These are phyloP conservation scores for Oreochromis aureus DNA, from an alignment of 2,113 vertebrate species.

Conservation along the genomic window DNA sequence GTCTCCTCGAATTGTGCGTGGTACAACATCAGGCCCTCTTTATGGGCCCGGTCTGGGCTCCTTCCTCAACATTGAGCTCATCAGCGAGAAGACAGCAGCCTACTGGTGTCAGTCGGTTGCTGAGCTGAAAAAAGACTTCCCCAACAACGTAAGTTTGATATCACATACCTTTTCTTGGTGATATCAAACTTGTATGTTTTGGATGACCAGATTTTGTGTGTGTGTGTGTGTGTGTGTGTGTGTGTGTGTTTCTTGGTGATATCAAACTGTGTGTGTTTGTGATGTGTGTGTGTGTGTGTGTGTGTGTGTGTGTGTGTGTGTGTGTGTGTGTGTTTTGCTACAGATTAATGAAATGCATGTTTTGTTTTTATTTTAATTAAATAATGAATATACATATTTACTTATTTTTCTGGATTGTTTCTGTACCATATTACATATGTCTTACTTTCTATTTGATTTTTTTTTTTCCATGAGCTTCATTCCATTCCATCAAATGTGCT, in stretches of 20 bases:
- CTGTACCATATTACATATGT: not conserved
- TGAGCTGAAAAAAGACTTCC: conserved; percentile 88
- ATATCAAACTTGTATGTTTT: not conserved
- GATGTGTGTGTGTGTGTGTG: rapidly evolving
- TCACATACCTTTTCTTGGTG: not conserved
- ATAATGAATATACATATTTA: not conserved
- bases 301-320: not conserved
- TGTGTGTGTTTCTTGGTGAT: too few species aligned
- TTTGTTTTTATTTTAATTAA: not conserved
- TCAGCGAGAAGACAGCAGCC: conserved; percentile 89
- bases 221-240: rapidly evolving
- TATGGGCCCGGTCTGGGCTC: conserved; percentile 87
- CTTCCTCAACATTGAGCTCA: conserved; percentile 91
- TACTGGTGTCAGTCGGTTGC: conserved; percentile 86
- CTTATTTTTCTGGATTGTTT: not conserved
- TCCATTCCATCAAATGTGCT: not conserved
- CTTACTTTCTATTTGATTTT: not conserved
- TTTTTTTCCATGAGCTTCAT: not conserved
- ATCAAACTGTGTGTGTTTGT: rapidly evolving
- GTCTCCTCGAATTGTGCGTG: conserved; percentile 89
- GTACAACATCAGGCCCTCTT: conserved; percentile 82
- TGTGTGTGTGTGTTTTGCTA: too few species aligned
- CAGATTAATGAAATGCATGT: not conserved
- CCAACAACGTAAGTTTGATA: conserved; percentile 71
- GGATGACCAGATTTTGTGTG: not conserved